Evolutionary conservation across 2,888 invertebrate species (phyloP).

Genomic region (Allolobophora icterica): DNA sequence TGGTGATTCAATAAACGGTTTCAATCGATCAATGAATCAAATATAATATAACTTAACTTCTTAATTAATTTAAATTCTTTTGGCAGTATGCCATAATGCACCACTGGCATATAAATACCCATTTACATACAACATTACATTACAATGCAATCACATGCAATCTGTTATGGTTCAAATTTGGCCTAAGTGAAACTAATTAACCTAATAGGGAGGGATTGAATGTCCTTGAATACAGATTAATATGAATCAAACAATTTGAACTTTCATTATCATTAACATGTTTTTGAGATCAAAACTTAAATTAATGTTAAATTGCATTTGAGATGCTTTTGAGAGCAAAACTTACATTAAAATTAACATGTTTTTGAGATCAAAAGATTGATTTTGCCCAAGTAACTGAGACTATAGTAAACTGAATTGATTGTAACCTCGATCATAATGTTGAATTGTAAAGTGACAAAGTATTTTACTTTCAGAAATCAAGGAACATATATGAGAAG

Average conservation of each 20-base stretch:
- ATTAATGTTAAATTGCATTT: too few relatives aligned
- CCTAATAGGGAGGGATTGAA: too few relatives aligned
- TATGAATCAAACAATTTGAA: too few relatives aligned
- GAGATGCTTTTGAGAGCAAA: too few relatives aligned
- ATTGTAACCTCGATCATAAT: not conserved
- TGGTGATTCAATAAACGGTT: too few relatives aligned
- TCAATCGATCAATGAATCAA: too few relatives aligned
- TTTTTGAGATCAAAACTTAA: too few relatives aligned
- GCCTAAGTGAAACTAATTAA: not conserved
- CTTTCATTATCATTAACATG: too few relatives aligned
- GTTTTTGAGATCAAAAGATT: not conserved
- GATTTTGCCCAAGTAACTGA: not conserved
- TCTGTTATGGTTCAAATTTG: not conserved
- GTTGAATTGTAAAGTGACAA: not conserved
- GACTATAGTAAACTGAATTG: not conserved
- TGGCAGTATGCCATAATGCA: not conserved
- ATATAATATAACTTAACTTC: not conserved
- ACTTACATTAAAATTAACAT: not conserved
- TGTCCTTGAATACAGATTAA: too few relatives aligned
- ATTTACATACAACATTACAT: too few relatives aligned
- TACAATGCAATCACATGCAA: too few relatives aligned
- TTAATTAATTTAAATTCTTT: not conserved
- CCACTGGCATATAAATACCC: not conserved
- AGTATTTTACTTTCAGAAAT: not conserved
- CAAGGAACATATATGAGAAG: not conserved